phyloP scores from a whole-genome alignment of 2,113 vertebrate species.

The Archocentrus centrarchus region DNA sequence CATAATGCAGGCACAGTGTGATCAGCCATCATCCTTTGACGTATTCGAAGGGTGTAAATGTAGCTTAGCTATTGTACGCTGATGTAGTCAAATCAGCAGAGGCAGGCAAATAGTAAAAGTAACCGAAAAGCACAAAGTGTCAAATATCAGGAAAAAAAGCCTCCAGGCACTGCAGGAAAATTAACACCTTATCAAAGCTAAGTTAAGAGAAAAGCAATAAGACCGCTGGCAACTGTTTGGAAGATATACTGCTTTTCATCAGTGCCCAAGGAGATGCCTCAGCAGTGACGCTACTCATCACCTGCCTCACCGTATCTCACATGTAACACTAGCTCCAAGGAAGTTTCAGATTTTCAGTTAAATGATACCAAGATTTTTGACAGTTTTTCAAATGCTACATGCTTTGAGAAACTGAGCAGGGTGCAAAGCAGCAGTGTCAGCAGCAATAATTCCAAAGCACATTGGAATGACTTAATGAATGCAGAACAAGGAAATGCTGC shows the following conservation, averaged over 20 bases:
- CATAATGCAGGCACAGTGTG: slow-evolving; percentile 1
- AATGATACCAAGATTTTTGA: neutral
- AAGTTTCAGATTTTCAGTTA: neutral
- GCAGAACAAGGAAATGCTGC: neutral
- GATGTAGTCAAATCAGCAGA: neutral
- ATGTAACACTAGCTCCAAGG: neutral
- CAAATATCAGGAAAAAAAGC: slow-evolving; percentile 24
- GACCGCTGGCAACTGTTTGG: slow-evolving; percentile 42
- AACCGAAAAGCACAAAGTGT: slow-evolving; percentile 22
- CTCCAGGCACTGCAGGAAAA: slow-evolving; percentile 40
- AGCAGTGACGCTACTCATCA: slow-evolving; percentile 10
- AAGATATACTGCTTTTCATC: slow-evolving; percentile 44
- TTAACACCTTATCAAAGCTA: slow-evolving; percentile 66
- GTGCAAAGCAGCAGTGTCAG: neutral
- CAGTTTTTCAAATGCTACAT: neutral
- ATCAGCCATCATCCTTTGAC: neutral
- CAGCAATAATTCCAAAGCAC: neutral
- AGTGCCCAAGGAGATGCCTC: slow-evolving; percentile 21
- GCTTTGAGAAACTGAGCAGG: neutral
- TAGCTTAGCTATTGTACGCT: neutral
- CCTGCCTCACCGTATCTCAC: slow-evolving; percentile 15
- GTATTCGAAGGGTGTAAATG: neutral
- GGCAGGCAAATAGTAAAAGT: slow-evolving; percentile 25
- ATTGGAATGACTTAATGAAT: neutral
- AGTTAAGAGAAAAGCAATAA: slow-evolving; percentile 39